These are phyloP conservation scores for Drosophila atripex DNA, from an alignment of 2,888 invertebrate species.

Conservation along the genomic window DNA sequence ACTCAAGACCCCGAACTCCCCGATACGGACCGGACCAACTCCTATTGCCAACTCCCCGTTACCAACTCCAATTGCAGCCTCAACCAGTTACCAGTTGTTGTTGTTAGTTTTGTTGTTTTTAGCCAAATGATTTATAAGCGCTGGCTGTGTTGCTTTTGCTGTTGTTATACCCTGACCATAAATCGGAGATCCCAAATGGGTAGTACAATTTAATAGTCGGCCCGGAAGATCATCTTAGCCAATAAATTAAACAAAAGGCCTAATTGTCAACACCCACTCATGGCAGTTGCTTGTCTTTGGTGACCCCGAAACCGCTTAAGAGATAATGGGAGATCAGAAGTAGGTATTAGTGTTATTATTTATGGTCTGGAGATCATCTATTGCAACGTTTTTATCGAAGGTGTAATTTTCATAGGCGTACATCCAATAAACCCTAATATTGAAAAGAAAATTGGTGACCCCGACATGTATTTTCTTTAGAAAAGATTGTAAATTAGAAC, in stretches of 20 bases:
- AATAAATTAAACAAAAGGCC: background rate
- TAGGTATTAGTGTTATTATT: no score
- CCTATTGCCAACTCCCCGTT: background rate
- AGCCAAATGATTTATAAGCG: constrained; percentile 69
- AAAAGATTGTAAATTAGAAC: no score
- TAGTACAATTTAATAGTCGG: constrained; percentile 29
- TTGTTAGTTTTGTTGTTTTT: constrained; percentile 42
- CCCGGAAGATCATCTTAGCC: background rate
- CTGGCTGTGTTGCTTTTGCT: constrained; percentile 34
- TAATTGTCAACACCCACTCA: background rate
- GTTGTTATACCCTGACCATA: constrained; percentile 42
- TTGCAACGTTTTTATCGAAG: no score
- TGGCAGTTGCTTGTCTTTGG: background rate
- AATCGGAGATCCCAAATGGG: constrained; percentile 13
- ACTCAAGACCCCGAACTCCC: constrained; percentile 15
- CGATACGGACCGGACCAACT: constrained; percentile 1
- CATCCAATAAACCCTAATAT: no score
- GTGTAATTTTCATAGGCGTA: no score
- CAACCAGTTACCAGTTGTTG: constrained; percentile 36
- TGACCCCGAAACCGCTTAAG: background rate
- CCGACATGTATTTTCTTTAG: no score
- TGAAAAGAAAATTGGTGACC: no score
- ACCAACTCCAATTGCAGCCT: constrained; percentile 47
- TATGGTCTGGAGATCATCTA: no score
- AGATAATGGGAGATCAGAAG: no score